phyloP scores from a whole-genome alignment of 2,888 invertebrate species.

The Leptinotarsa tumamoca region DNA sequence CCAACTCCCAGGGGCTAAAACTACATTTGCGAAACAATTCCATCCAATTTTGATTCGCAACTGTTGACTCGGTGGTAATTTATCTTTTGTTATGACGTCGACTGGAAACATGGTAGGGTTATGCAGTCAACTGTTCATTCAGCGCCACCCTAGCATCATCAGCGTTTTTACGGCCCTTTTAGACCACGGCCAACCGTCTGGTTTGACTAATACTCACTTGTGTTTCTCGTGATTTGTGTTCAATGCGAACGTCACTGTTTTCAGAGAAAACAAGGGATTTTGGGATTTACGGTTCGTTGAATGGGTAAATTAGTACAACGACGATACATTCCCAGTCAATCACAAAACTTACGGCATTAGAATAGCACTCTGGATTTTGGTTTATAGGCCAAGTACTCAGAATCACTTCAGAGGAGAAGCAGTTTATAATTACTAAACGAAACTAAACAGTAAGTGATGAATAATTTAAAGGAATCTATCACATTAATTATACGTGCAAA shows the following conservation, averaged over 20 bases:
- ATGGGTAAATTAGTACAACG: conserved; percentile 15
- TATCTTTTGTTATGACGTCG: conserved; percentile 61
- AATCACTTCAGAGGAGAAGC: not conserved
- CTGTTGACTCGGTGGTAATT: conserved; percentile 57
- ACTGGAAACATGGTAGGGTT: conserved; percentile 56
- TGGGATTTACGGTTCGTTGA: conserved; percentile 17
- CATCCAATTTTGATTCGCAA: conserved; percentile 35
- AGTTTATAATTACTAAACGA: not conserved
- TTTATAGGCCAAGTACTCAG: not conserved
- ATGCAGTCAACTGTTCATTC: conserved; percentile 52
- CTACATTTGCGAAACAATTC: conserved; percentile 31
- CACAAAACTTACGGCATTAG: conserved; percentile 8
- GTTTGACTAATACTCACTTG: conserved; percentile 23
- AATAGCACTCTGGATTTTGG: conserved; percentile 2
- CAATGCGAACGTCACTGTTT: conserved; percentile 19
- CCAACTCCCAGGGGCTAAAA: conserved; percentile 17
- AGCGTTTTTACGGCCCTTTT: conserved; percentile 41
- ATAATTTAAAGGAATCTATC: too few species aligned
- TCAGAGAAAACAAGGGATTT: conserved; percentile 22
- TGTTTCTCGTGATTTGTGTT: conserved; percentile 16
- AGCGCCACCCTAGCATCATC: conserved; percentile 46
- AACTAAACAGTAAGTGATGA: too few species aligned
- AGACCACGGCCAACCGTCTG: conserved; percentile 21
- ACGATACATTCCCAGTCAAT: conserved; percentile 19
- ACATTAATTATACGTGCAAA: too few species aligned